Conservation (phyloP, 1,140 invertebrate genomes). For the Dendroctonus ponderosae region DNA sequence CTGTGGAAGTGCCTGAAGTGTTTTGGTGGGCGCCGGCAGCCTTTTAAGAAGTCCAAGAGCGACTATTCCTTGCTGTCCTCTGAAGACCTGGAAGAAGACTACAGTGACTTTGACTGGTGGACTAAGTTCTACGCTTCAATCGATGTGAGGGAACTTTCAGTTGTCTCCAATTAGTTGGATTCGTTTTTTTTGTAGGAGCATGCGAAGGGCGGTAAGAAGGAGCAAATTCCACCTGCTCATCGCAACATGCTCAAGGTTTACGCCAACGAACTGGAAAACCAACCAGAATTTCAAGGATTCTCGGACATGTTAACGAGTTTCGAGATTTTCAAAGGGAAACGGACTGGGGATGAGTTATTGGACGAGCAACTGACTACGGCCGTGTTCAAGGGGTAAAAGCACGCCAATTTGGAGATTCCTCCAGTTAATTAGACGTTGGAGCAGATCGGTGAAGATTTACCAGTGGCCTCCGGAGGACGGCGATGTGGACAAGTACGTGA, state of each 20-base stretch:
- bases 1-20: not conserved
- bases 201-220: conserved; percentile 42
- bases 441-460: conserved; percentile 54
- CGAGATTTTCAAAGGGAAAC: conserved; percentile 72
- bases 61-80: conserved; percentile 23
- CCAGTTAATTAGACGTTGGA: not conserved
- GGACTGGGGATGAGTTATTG: conserved; percentile 59
- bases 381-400: conserved; percentile 50
- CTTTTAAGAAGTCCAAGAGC: not conserved
- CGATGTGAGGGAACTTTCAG: conserved; percentile 38
- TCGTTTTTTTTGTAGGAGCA: not conserved
- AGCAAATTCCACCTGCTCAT: conserved; percentile 17
- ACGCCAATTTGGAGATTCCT: too few species aligned
- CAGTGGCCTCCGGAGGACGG: conserved; percentile 55
- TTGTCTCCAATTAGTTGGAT: too few species aligned
- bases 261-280: conserved; percentile 70
- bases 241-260: conserved; percentile 55
- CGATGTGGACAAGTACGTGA: conserved; percentile 51
- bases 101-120: conserved; percentile 69
- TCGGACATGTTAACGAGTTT: conserved; percentile 75
- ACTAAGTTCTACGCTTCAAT: conserved; percentile 71
- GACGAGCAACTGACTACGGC: conserved; percentile 61
- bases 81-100: conserved; percentile 34
- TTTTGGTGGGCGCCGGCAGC: not conserved
- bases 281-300: conserved; percentile 73